These are phyloP conservation scores for Pandemis heparana DNA, from an alignment of 2,888 invertebrate species.

Conservation along the genomic window DNA sequence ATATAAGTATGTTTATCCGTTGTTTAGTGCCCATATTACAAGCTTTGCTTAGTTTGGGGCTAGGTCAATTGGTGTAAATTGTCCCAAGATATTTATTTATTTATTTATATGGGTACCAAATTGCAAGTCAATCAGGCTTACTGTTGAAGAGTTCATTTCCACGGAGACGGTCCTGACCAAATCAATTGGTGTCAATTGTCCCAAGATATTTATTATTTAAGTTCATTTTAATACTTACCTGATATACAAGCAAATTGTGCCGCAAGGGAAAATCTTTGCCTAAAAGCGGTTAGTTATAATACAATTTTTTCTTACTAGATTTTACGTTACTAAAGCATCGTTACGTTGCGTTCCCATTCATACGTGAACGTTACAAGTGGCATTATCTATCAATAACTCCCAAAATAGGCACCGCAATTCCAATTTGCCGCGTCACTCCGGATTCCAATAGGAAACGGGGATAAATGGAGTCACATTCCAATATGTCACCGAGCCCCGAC, in stretches of 20 bases:
- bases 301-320: neutral
- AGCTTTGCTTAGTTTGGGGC: too few relatives aligned
- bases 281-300: neutral
- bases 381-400: constrained; percentile 79
- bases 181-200: too few relatives aligned
- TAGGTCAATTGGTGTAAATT: too few relatives aligned
- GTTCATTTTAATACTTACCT: neutral
- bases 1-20: too few relatives aligned
- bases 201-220: too few relatives aligned
- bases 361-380: constrained; percentile 66
- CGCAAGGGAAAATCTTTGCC: neutral
- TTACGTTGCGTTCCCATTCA: constrained; percentile 55
- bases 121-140: too few relatives aligned
- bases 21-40: too few relatives aligned
- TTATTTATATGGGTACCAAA: too few relatives aligned
- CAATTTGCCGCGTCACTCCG: constrained; percentile 85
- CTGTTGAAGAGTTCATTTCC: too few relatives aligned
- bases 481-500: constrained; percentile 81
- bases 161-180: too few relatives aligned
- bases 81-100: too few relatives aligned
- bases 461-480: constrained; percentile 86
- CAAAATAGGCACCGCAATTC: constrained; percentile 83
- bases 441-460: constrained; percentile 85
- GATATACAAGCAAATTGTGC: neutral
- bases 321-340: constrained; percentile 35